Base-by-base conservation (phyloP, 2,888 invertebrate species). In the Eupithecia subfuscata region DNA sequence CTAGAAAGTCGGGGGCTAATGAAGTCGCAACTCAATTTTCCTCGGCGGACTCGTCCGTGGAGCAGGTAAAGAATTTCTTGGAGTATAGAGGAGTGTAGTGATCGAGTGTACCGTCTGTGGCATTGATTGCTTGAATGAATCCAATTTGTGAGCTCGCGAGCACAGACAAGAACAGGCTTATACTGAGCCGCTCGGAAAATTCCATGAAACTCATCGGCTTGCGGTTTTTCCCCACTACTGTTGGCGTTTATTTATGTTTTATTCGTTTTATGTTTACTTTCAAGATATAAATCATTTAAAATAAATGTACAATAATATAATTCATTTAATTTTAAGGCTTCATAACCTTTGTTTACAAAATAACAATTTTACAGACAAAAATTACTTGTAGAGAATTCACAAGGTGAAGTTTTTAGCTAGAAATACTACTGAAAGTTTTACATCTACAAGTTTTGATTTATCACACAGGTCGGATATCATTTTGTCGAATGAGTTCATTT, bases 11-110 rank as follows among this genome's bases (percentile, higher is more conserved):
- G 84, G 85, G 71, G 84, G 89, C 90, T 93, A 93, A 93, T 94
- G 92, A 94, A 92, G 88, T 89, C 85, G 85, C 89, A 91, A 92
- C 91, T 91, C 89, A 88, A 92, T 93, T 92, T 91, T 82, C 81
- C 75, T 75, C 82, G 84, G 82, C 83, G 83, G 85, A 85, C 84
- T 84, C 80, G 80, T 79, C 79, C 80, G 70, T 79, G 81, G 78
- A 79, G 78, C 80, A 81, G 82, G 80, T 80, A 78, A 72, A 75
- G 74, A 79, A 79, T 78, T 79, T 78, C 76, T 80, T 79, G 77
- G 82, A 81, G 82, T 82, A 83, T 82, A 83, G 80, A 81, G 84
- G 80, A 82, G 82, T 78, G 83, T 79, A 80, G 82, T 80, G 77
- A 82, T 79, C 75, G 75, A 81, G 79, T 76, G 78, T 77, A 68